Percentiles rank a stretch among this genome's conserved stretches.
phyloP scores from a whole-genome alignment of 1,140 invertebrate genomes.

The Drosophila trapezifrons region DNA sequence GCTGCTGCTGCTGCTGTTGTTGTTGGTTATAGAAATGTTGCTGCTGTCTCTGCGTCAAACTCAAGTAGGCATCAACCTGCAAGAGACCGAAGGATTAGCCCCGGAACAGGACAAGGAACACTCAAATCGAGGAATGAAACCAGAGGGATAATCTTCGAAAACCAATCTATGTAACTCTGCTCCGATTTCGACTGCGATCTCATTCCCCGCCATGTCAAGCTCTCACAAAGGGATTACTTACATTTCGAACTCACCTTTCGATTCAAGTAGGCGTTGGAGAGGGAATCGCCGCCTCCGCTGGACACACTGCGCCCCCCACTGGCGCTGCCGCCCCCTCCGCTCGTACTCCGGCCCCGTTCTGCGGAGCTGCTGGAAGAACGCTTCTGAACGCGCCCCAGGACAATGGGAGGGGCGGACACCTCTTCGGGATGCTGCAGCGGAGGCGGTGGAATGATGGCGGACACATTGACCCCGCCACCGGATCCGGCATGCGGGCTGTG shows the following conservation, averaged over 20 bases:
- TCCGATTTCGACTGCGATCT: conserved; percentile 35
- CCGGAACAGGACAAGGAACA: neutral
- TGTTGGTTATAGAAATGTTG: conserved; percentile 77
- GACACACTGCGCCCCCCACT: conserved; percentile 46
- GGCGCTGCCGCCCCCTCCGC: conserved; percentile 27
- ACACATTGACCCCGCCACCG: conserved; percentile 48
- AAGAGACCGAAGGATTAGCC: conserved; percentile 22
- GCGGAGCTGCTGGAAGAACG: conserved; percentile 60
- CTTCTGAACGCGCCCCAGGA: conserved; percentile 75
- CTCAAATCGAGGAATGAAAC: conserved; percentile 45
- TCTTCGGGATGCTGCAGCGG: conserved; percentile 73
- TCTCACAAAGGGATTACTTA: conserved; percentile 75
- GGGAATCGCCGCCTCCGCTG: conserved; percentile 55
- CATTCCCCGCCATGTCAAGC: conserved; percentile 49
- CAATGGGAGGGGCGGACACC: conserved; percentile 68
- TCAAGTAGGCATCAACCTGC: conserved; percentile 82
- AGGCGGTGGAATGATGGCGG: conserved; percentile 64
- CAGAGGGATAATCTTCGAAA: neutral
- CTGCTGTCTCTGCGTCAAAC: conserved; percentile 79
- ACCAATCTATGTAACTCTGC: conserved; percentile 20
- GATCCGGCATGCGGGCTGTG: conserved; percentile 31
- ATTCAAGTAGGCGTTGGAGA: conserved; percentile 78
- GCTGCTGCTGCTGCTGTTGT: conserved; percentile 51
- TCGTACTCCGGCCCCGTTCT: conserved; percentile 26
- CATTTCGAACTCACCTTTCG: conserved; percentile 83